These are phyloP conservation scores for Enteromius thamalakanensis DNA, from an alignment of 2,797 vertebrate genomes.

Conservation along the genomic window DNA sequence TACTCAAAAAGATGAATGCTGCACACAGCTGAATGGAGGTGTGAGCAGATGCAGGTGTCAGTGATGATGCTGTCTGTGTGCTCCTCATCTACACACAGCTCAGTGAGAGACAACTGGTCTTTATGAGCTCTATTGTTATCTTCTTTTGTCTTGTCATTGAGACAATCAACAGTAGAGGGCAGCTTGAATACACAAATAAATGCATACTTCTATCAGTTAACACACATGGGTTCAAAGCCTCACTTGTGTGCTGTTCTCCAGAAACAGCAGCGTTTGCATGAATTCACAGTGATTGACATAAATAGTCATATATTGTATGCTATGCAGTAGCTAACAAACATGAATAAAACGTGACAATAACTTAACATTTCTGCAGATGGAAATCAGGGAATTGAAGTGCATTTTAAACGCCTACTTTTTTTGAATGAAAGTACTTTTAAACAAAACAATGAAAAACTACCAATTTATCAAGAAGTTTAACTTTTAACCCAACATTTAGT, in stretches of 20 bases:
- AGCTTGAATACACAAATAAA: constrained; percentile 94
- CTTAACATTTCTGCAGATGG: neutral
- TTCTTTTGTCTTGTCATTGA: constrained; percentile 76
- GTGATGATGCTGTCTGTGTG: neutral
- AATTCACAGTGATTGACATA: neutral
- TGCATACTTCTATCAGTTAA: constrained; percentile 49
- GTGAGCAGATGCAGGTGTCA: neutral
- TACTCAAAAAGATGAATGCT: neutral
- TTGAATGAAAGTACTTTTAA: neutral
- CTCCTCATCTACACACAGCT: constrained; percentile 1
- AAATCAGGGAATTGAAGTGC: neutral
- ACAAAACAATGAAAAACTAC: neutral
- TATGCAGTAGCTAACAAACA: neutral
- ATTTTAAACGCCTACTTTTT: neutral
- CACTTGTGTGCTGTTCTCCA: constrained; percentile 4
- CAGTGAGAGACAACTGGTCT: constrained; percentile 29
- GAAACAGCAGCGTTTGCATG: neutral
- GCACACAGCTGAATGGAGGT: neutral
- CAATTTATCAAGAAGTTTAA: neutral
- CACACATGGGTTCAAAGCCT: constrained; percentile 33
- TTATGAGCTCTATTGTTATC: constrained; percentile 62
- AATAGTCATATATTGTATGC: neutral
- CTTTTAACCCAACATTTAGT: no score
- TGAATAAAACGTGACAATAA: neutral
- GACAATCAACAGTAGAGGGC: constrained; percentile 92